Evolutionary conservation across 2,888 invertebrate species (phyloP), one percentile per base, ranked within the genome.

Genomic region (Helicoverpa assulta): DNA sequence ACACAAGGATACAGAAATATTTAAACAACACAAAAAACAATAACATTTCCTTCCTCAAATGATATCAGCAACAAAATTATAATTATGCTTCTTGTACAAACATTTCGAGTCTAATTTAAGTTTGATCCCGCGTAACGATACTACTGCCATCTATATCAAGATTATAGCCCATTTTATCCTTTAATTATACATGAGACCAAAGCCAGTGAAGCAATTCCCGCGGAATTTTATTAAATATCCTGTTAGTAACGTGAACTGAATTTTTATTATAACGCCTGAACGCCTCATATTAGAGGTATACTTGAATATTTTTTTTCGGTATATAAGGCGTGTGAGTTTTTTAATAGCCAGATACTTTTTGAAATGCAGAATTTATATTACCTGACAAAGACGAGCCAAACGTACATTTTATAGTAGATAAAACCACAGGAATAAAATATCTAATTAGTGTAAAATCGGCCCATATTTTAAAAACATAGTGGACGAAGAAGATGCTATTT

Each of bases 241-340:
- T 67, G 67, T 68, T 50, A 61, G 78, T 80, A 65, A 52, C 78
- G 75, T 75, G 80, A 67, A 66, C 69, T 63, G 78, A 80, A 81
- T 80, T 75, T 72, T 70, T 75, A 81, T 81, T 61, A 50, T 47
- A 52, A 50, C 55, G 56, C 26, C 50, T 47, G 51, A 55, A 62
- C 40, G 58, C 70, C 2, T 75, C 61, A 40, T 33, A 10, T 33
- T 33, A n/a, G n/a, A n/a, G n/a, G n/a, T n/a, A 10, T 51, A 54
- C 16, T 56, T 58, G 57, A 68, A 68, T 12, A 43, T 50, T 69
- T 65, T 33, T 33, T 33, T 6, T 7, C 8, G 33, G 10, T 1
- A 33, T 54, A 21, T 61, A 67, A 10, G 29, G 37, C 33, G n/a
- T 51, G 43, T 66, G 21, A 55, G 73, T 33, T 33, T 33, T 8